Base-by-base conservation (phyloP, 2,113 vertebrate genomes). In the Scatophagus argus region DNA sequence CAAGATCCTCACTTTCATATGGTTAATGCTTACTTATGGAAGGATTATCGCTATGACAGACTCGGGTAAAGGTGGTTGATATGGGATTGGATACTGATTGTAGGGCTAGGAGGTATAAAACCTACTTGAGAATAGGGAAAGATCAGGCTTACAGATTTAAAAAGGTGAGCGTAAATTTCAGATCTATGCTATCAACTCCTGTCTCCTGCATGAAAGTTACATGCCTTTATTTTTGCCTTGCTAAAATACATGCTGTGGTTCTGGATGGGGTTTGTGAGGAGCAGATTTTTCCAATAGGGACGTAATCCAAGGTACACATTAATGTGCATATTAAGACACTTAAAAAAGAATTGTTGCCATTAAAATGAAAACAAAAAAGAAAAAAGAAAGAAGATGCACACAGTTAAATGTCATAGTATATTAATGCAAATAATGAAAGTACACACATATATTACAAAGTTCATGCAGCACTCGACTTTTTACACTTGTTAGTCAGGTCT, bases 401-500 rank as follows among this genome's bases (percentile, higher is more conserved):
- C 1, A 38, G 12, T 29, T 21, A 2, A 12, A 61, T 23, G 8
- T 0, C 2, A 25, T 9, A 7, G 9, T 21, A 5, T 3, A 52
- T 41, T 13, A 62, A 16, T 17, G 62, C 12, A 19, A 21, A 72
- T 52, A 1, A 19, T 71, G 29, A 36, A 49, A 36, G 74, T 41
- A 11, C 68, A 74, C n/a, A 60, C 61, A 74, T 17, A 32, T 16
- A 43, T 0, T 55, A 17, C 68, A n/a, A n/a, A n/a, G n/a, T n/a
- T n/a, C n/a, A n/a, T n/a, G n/a, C n/a, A 65, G 41, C 25, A 46
- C 21, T 14, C 1, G 0, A 56, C 59, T 77, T 73, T 31, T 81
- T 70, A 60, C 41, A 64, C 61, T 82, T 77, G 70, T 79, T 78
- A 77, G 32, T 78, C 72, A 27, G 14, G 38, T 64, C 71, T 32